Percentiles rank a stretch among this genome's conserved stretches.
Evolutionary conservation across 1,140 invertebrate genomes (phyloP).

Genomic region (Leguminivora glycinivorella): DNA sequence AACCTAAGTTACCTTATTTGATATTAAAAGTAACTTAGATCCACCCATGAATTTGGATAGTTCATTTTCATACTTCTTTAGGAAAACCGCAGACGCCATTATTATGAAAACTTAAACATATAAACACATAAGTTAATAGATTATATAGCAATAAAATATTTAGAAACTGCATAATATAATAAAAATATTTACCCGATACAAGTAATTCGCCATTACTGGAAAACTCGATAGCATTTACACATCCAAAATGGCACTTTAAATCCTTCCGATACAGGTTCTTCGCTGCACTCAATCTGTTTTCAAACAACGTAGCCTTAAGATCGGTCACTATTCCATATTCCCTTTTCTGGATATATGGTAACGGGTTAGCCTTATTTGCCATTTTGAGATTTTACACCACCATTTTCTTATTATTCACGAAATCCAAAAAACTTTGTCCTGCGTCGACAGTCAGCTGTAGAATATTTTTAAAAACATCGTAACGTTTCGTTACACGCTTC

Average conservation of each 20-base stretch:
- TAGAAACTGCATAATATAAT: conserved; percentile 12
- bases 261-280: conserved; percentile 91
- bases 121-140: background rate
- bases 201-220: conserved; percentile 91
- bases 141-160: background rate
- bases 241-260: conserved; percentile 94
- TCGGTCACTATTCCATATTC: conserved; percentile 61
- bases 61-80: no score
- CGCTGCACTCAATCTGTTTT: conserved; percentile 82
- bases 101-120: background rate
- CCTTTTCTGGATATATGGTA: conserved; percentile 64
- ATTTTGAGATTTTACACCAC: conserved; percentile 61
- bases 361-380: conserved; percentile 69
- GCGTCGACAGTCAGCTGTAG: conserved; percentile 70
- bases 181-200: conserved; percentile 86
- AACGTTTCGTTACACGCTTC: conserved; percentile 46
- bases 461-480: conserved; percentile 69
- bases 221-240: conserved; percentile 98
- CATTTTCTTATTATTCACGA: conserved; percentile 56
- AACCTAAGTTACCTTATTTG: no score
- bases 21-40: no score
- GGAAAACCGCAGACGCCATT: background rate
- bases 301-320: conserved; percentile 79
- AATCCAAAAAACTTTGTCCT: conserved; percentile 52
- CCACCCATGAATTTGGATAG: no score